Evolutionary conservation across 2,888 invertebrate genomes (phyloP).

Genomic region (Scaptodrosophila latifasciaeformis): DNA sequence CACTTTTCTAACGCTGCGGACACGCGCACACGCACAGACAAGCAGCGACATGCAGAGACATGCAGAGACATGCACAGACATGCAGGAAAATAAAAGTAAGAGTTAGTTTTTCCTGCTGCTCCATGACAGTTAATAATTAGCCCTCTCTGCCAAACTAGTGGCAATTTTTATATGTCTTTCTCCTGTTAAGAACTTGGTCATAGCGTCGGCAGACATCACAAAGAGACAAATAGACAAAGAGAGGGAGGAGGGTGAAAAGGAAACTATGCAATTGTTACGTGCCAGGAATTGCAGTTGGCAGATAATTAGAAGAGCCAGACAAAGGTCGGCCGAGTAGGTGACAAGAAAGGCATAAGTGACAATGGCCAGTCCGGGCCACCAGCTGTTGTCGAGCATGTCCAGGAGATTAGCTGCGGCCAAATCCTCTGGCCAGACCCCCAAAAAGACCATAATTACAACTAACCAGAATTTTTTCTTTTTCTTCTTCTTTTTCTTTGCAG

Average conservation of each 20-base stretch:
- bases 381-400: slow-evolving; percentile 21
- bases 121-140: slow-evolving; percentile 8
- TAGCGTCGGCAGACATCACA: slow-evolving; percentile 5
- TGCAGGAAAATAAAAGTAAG: no score
- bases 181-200: no score
- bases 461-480: slow-evolving; percentile 17
- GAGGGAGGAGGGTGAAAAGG: not conserved
- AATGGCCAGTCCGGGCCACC: slow-evolving; percentile 11
- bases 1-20: not conserved
- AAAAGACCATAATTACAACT: slow-evolving; percentile 15
- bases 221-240: slow-evolving; percentile 2
- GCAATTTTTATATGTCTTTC: slow-evolving; percentile 6
- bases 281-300: slow-evolving; percentile 54
- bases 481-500: slow-evolving; percentile 32
- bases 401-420: slow-evolving; percentile 19
- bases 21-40: slow-evolving; percentile 6
- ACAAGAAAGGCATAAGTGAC: slow-evolving; percentile 3
- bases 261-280: slow-evolving; percentile 47
- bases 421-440: not conserved
- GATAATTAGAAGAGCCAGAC: slow-evolving; percentile 55
- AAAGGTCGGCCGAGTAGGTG: not conserved
- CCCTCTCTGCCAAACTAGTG: not conserved
- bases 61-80: not conserved
- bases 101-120: no score
- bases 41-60: not conserved